Evolutionary conservation across 2,797 vertebrate species (phyloP).

Genomic region (Pygocentrus nattereri): DNA sequence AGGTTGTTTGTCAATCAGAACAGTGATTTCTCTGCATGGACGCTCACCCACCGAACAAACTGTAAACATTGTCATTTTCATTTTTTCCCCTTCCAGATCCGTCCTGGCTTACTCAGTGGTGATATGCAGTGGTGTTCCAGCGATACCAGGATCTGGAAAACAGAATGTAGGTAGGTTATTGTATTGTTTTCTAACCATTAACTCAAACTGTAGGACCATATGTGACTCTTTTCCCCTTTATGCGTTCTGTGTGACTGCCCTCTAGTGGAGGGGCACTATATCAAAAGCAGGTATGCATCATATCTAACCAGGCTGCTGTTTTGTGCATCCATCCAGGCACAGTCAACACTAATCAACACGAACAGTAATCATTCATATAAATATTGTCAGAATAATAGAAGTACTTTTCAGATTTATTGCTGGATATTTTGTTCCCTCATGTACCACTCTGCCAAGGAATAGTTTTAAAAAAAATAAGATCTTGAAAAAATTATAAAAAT

Average conservation of each 20-base stretch:
- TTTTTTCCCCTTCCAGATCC: background rate
- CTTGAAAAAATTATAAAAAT: no score
- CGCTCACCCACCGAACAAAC: conserved; percentile 18
- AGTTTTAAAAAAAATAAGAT: no score
- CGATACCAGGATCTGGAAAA: conserved; percentile 90
- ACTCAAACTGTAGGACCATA: background rate
- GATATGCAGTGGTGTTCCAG: conserved; percentile 90
- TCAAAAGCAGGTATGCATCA: background rate
- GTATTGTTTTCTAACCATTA: background rate
- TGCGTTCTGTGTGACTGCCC: background rate
- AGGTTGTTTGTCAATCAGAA: conserved; percentile 28
- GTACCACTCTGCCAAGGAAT: no score
- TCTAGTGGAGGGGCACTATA: background rate
- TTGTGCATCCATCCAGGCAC: background rate
- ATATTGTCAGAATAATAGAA: no score
- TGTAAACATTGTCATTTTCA: conserved; percentile 53
- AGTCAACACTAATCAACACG: background rate
- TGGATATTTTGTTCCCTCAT: no score
- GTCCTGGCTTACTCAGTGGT: conserved; percentile 81
- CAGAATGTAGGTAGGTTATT: conserved; percentile 11
- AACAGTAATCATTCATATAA: background rate
- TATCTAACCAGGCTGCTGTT: background rate
- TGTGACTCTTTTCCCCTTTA: background rate
- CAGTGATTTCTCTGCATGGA: conserved; percentile 21
- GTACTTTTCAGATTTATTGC: no score